A percentile compares a stretch with the other conserved stretches of the same genome.
Conservation (phyloP, 2,888 invertebrate species). For the Hetaerina titia region DNA sequence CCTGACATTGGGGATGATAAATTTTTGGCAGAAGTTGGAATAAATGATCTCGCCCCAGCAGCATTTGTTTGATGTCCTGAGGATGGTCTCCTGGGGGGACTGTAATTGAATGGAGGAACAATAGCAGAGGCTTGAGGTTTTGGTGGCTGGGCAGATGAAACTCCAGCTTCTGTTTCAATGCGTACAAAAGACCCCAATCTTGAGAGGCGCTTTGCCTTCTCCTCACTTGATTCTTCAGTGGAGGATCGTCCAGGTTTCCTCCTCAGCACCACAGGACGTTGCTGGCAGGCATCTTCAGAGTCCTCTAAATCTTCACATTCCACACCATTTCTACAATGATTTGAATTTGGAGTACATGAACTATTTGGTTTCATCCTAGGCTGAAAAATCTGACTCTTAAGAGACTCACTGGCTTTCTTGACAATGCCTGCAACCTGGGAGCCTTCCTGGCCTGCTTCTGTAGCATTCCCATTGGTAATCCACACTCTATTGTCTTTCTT, state of each 20-base stretch:
- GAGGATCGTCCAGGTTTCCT: constrained; percentile 67
- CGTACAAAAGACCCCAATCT: constrained; percentile 79
- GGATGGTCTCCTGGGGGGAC: constrained; percentile 74
- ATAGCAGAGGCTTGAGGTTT: constrained; percentile 75
- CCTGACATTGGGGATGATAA: constrained; percentile 48
- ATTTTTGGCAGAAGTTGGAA: constrained; percentile 54
- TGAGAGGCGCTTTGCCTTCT: constrained; percentile 77
- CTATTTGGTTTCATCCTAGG: constrained; percentile 48
- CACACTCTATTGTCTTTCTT: constrained; percentile 82
- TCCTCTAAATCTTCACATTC: constrained; percentile 17
- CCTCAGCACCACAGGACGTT: constrained; percentile 53
- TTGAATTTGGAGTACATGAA: constrained; percentile 8
- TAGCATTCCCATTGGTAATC: constrained; percentile 76
- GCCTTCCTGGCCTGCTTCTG: constrained; percentile 65
- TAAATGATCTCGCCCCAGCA: constrained; percentile 71
- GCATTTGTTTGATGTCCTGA: constrained; percentile 67
- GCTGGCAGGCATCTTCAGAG: constrained; percentile 34
- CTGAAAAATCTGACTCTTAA: constrained; percentile 39
- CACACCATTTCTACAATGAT: constrained; percentile 68
- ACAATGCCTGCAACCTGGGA: not conserved
- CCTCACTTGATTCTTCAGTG: constrained; percentile 73
- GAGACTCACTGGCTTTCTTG: not conserved
- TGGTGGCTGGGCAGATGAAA: not conserved
- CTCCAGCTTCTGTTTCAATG: constrained; percentile 75
- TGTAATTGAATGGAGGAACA: constrained; percentile 79